Evolutionary conservation across 2,797 vertebrate genomes (phyloP), one percentile per base, ranked within the genome.

Genomic region (Crenuchus spilurus): DNA sequence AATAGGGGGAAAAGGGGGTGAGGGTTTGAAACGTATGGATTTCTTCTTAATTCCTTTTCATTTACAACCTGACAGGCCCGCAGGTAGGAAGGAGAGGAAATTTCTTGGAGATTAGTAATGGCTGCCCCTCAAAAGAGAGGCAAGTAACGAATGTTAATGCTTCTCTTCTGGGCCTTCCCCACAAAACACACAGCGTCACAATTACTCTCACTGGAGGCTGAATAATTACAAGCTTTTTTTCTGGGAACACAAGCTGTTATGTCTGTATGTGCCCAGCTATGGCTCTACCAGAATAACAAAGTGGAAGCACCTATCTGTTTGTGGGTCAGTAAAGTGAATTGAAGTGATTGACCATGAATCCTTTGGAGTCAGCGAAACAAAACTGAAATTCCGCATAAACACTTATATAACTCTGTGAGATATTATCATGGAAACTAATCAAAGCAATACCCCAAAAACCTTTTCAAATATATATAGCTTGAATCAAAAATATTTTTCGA

Each of bases 21-120:
- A 68, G 62, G 65, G 82, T 62, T 63, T 75, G 81, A 92, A 90
- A 92, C 72, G 68, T 89, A 91, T 93, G 88, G 91, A 92, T 93
- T 91, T 92, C 84, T 87, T 80, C 84, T 88, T 90, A 86, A 93
- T 88, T 91, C 89, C 88, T 89, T 88, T 91, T 91, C 89, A 90
- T 92, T 91, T 90, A 88, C 71, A 82, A 84, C 84, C 88, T 83
- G 89, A 90, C 90, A 89, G 87, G 68, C 89, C 87, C 65, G 84
- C 89, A 91, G 91, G 91, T 91, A 88, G 86, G 84, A 81, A 82
- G 78, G 74, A 82, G 82, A 87, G 87, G 85, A 87, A 87, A 87
- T 89, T 87, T 91, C 88, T 90, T 74, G 82, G 86, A 84, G 86
- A 93, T 92, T 90, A 91, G 90, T 90, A 89, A 91, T 84, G 90